A percentile compares a stretch with the other conserved stretches of the same genome.
phyloP scores from a whole-genome alignment of 37 sponge, comb jelly and placozoan species.

The Aphrocallistes beatrix region DNA sequence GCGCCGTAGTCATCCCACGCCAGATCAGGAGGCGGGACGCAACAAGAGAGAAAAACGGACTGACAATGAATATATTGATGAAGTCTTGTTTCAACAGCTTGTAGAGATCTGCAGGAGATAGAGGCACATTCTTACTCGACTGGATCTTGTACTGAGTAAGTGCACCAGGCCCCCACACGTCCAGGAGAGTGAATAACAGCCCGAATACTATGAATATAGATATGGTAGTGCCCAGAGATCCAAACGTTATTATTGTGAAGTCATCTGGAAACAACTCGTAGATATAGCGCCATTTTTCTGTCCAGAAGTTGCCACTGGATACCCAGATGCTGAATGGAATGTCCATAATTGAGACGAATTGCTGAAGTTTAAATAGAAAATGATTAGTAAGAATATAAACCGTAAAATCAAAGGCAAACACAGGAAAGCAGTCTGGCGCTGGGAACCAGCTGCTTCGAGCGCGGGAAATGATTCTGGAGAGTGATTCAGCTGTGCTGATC shows the following conservation, averaged over 20 bases:
- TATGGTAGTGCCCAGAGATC: background rate
- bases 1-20: background rate
- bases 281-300: background rate
- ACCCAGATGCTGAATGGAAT: background rate
- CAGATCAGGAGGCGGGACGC: background rate
- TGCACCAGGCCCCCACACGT: background rate
- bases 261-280: background rate
- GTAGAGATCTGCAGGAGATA: background rate
- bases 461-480: too few species aligned
- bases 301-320: slow-evolving; percentile 6
- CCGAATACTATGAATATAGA: background rate
- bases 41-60: background rate
- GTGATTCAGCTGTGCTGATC: too few species aligned
- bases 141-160: background rate
- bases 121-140: background rate
- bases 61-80: background rate
- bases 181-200: background rate
- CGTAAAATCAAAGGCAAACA: too few species aligned
- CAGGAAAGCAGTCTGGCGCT: too few species aligned
- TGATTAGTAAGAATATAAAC: too few species aligned
- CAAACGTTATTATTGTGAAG: background rate
- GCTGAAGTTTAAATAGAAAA: too few species aligned
- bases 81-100: background rate
- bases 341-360: background rate
- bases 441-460: too few species aligned